These are phyloP conservation scores for Biston stratarius DNA, from an alignment of 2,888 invertebrate species.

Conservation along the genomic window DNA sequence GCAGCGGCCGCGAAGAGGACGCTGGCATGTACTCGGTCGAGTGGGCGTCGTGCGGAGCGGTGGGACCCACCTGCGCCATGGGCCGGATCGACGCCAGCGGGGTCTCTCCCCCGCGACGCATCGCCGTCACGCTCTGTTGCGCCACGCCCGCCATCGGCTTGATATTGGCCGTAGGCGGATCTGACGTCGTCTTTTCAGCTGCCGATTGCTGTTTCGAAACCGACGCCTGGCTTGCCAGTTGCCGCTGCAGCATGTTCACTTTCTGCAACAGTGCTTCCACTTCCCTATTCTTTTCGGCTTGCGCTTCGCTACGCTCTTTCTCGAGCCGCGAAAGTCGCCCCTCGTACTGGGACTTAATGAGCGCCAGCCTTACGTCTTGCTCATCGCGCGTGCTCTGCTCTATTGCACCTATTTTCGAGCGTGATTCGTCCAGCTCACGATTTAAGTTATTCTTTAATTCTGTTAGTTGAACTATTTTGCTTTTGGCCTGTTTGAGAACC, in stretches of 20 bases:
- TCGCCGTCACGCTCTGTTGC: constrained; percentile 81
- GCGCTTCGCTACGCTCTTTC: constrained; percentile 89
- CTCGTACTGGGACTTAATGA: constrained; percentile 90
- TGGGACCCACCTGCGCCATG: constrained; percentile 94
- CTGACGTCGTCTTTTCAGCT: constrained; percentile 85
- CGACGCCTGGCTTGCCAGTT: constrained; percentile 90
- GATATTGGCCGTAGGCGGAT: constrained; percentile 94
- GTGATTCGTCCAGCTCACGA: constrained; percentile 86
- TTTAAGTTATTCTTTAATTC: constrained; percentile 88
- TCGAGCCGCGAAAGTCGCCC: constrained; percentile 89
- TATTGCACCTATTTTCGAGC: constrained; percentile 78
- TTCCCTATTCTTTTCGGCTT: constrained; percentile 87
- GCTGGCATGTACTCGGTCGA: constrained; percentile 94
- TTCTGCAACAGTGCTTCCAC: constrained; percentile 91
- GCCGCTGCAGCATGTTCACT: constrained; percentile 89
- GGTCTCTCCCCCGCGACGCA: constrained; percentile 92
- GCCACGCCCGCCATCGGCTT: constrained; percentile 94
- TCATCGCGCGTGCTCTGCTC: constrained; percentile 85
- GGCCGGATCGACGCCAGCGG: constrained; percentile 96
- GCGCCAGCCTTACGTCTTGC: constrained; percentile 85
- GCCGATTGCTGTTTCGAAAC: constrained; percentile 88
- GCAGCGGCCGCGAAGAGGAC: constrained; percentile 89
- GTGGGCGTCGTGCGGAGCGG: constrained; percentile 87
- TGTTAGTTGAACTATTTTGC: constrained; percentile 90
- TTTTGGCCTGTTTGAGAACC: constrained; percentile 91